phyloP scores from a whole-genome alignment of 2,888 invertebrate species.

The Amiota mariae region DNA sequence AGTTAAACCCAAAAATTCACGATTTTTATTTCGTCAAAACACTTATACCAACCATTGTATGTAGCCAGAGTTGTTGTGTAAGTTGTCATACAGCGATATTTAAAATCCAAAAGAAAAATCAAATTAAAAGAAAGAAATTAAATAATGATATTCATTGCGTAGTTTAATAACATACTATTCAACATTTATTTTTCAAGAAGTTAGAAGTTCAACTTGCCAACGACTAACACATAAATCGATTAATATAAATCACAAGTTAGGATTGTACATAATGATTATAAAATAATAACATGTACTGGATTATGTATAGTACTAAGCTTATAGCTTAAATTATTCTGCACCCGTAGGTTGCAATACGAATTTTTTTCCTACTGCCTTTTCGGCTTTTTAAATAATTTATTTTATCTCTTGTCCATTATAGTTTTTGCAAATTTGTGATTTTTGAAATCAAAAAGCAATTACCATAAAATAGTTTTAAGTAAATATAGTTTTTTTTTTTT shows the following conservation, averaged over 20 bases:
- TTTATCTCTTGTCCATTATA: neutral
- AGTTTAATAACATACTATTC: constrained; percentile 13
- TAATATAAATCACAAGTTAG: constrained; percentile 23
- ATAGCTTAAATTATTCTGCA: constrained; percentile 13
- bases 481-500: constrained; percentile 10
- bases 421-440: constrained; percentile 17
- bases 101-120: constrained; percentile 7
- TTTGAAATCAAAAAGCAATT: constrained; percentile 28
- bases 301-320: neutral
- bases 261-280: constrained; percentile 20
- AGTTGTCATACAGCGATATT: constrained; percentile 9
- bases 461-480: constrained; percentile 18
- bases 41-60: too few species aligned
- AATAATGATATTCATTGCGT: constrained; percentile 5
- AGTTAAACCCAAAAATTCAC: too few species aligned
- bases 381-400: constrained; percentile 1
- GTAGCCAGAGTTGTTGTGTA: constrained; percentile 12
- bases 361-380: neutral
- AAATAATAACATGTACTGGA: constrained; percentile 14
- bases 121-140: constrained; percentile 21
- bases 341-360: neutral
- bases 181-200: constrained; percentile 4
- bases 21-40: too few species aligned
- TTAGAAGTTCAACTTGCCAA: constrained; percentile 1
- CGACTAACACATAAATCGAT: constrained; percentile 16